phyloP scores from a whole-genome alignment of 1,140 invertebrate genomes.

The Leguminivora glycinivorella region DNA sequence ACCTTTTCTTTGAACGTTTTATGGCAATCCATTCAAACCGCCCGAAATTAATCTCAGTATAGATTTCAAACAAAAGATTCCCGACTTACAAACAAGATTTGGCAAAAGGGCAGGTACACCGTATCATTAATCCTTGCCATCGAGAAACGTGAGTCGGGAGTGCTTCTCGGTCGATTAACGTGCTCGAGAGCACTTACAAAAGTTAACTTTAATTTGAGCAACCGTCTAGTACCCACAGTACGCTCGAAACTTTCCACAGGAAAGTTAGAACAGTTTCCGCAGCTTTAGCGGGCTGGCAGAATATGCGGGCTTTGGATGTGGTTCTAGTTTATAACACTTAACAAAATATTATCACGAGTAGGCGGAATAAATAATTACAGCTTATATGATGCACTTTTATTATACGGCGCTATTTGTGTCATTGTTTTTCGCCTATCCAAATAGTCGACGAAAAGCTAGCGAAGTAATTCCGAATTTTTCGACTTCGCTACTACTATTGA shows the following conservation, averaged over 20 bases:
- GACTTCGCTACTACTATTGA: too few species aligned
- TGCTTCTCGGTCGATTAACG: constrained; percentile 26
- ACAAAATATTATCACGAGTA: background rate
- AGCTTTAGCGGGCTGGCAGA: background rate
- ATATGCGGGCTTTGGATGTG: background rate
- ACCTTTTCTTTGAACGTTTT: background rate
- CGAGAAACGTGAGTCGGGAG: constrained; percentile 15
- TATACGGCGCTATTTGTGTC: too few species aligned
- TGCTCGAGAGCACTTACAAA: constrained; percentile 25
- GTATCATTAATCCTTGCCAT: constrained; percentile 19
- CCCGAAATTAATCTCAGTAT: background rate
- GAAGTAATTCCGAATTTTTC: too few species aligned
- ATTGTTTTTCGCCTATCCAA: too few species aligned
- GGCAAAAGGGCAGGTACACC: constrained; percentile 18
- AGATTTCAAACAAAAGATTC: constrained; percentile 21
- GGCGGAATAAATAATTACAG: too few species aligned
- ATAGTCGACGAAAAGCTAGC: too few species aligned
- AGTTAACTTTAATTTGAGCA: constrained; percentile 24
- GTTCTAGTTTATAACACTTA: background rate
- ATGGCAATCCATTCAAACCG: background rate
- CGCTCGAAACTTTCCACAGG: background rate
- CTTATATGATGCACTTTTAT: too few species aligned
- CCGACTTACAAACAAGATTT: constrained; percentile 14
- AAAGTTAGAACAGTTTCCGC: background rate
- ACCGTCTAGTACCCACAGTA: constrained; percentile 2